A percentile compares a stretch with the other conserved stretches of the same genome.
Evolutionary conservation across 2,888 invertebrate genomes (phyloP).

Genomic region (Ypsolopha scabrella): DNA sequence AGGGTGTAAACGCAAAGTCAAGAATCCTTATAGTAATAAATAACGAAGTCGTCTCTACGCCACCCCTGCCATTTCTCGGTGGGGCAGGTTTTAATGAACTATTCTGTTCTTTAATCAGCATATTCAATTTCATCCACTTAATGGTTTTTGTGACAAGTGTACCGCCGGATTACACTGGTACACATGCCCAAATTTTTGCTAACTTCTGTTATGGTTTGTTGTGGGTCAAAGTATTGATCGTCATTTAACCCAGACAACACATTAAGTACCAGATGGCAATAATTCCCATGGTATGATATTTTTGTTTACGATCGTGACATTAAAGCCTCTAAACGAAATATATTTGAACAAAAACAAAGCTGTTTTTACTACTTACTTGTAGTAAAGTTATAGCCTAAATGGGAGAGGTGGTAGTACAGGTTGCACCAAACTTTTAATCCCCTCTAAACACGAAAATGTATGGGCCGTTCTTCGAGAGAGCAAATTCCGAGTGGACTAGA

Average conservation of each 20-base stretch:
- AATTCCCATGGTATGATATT: conserved; percentile 5
- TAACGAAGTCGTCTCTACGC: conserved; percentile 14
- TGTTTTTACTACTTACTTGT: too few species aligned
- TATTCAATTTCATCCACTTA: conserved; percentile 56
- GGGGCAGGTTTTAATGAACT: conserved; percentile 50
- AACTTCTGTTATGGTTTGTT: conserved; percentile 8
- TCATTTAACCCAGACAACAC: not conserved
- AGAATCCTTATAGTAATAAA: too few species aligned
- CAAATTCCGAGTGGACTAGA: too few species aligned
- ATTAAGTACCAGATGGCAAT: conserved; percentile 5
- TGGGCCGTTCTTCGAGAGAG: too few species aligned
- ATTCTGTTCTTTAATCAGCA: conserved; percentile 44
- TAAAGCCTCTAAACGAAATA: too few species aligned
- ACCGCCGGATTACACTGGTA: conserved; percentile 25
- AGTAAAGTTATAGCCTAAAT: too few species aligned
- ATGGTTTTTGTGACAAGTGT: conserved; percentile 47
- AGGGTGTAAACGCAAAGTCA: too few species aligned
- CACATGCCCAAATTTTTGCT: conserved; percentile 45
- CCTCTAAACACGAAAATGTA: too few species aligned
- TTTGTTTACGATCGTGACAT: not conserved
- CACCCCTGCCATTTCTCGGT: conserved; percentile 13
- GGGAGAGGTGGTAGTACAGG: not conserved
- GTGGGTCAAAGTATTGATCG: conserved; percentile 1
- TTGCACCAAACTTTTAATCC: too few species aligned
- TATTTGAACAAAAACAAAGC: too few species aligned